Evolutionary conservation across 2,797 vertebrate genomes (phyloP).

Genomic region (Pipistrellus nathusii): DNA sequence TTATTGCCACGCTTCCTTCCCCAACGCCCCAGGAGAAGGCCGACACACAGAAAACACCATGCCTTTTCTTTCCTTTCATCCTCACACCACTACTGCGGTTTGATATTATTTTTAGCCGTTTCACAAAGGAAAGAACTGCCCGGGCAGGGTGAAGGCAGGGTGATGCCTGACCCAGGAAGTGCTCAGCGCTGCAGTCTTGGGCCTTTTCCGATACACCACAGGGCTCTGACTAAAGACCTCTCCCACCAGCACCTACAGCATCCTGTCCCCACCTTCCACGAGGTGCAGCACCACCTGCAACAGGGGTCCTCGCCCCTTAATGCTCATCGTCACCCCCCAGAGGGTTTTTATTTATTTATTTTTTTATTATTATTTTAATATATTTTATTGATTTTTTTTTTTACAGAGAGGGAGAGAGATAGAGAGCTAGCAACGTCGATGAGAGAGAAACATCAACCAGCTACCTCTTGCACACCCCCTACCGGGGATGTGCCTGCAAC

Average conservation of each 20-base stretch:
- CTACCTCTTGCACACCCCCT: too few relatives aligned
- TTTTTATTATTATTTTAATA: too few relatives aligned
- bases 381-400: too few relatives aligned
- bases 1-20: not conserved
- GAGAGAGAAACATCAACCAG: too few relatives aligned
- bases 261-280: rapidly evolving
- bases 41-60: rapidly evolving
- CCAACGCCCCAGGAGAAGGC: not conserved
- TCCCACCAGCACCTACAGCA: not conserved
- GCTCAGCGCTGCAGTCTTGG: not conserved
- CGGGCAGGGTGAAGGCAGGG: not conserved
- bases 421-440: too few relatives aligned
- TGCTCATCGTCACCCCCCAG: not conserved
- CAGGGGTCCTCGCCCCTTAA: not conserved
- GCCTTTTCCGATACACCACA: not conserved
- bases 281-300: too few relatives aligned
- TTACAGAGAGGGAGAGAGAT: too few relatives aligned
- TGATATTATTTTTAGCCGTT: not conserved
- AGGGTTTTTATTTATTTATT: too few relatives aligned
- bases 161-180: not conserved
- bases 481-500: too few relatives aligned
- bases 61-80: not conserved
- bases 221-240: not conserved
- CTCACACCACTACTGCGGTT: not conserved
- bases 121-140: not conserved